phyloP scores from a whole-genome alignment of 2,888 invertebrate species.

The Athalia cordata region DNA sequence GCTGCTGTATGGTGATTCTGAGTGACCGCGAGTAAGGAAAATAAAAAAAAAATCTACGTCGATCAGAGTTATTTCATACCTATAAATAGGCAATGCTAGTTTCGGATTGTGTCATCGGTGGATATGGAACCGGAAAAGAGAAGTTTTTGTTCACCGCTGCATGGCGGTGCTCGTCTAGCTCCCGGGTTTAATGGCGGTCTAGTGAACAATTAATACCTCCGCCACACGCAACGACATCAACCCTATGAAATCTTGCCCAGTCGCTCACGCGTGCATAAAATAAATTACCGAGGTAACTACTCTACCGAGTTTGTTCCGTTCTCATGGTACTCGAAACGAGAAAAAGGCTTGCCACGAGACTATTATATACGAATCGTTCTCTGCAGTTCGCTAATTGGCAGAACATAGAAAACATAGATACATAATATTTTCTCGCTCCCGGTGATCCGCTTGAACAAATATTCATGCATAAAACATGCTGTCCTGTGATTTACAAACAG shows the following conservation, averaged over 20 bases:
- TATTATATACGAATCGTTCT: no score
- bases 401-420: no score
- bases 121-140: constrained; percentile 34
- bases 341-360: no score
- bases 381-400: no score
- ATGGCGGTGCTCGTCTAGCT: constrained; percentile 1
- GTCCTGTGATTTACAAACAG: no score
- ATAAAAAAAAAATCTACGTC: constrained; percentile 12
- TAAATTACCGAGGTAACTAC: no score
- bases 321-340: no score
- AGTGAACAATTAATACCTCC: constrained; percentile 7
- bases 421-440: no score
- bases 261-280: no score
- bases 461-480: no score
- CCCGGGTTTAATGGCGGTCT: background rate
- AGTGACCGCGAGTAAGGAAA: background rate
- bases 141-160: constrained; percentile 29
- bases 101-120: constrained; percentile 38
- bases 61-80: constrained; percentile 57
- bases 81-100: constrained; percentile 62
- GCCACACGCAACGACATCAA: background rate
- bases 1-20: background rate
- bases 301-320: no score
- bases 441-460: no score
- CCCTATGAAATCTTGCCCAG: background rate